A percentile compares a stretch with the other conserved stretches of the same genome.
Conservation (phyloP, 2,113 vertebrate species). For the Myxocyprinus asiaticus region DNA sequence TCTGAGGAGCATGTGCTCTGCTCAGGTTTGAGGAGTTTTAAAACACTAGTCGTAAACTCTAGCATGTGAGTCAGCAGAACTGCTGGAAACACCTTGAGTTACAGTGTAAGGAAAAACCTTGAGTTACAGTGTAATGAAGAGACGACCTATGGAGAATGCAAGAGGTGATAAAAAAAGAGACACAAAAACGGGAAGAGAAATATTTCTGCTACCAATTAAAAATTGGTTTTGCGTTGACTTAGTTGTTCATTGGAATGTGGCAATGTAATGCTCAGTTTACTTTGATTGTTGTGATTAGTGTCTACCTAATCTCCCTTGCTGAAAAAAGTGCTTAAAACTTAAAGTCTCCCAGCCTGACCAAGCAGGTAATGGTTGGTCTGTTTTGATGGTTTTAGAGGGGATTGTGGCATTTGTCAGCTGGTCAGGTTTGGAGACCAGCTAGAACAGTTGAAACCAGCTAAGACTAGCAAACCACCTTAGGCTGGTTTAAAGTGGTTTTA, state of each 20-base stretch:
- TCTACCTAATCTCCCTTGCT: neutral
- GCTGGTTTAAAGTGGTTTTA: no score
- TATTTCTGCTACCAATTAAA: neutral
- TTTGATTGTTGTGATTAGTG: neutral
- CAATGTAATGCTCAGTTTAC: neutral
- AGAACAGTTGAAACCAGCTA: no score
- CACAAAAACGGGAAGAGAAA: neutral
- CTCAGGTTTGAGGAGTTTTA: neutral
- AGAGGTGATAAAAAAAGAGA: neutral
- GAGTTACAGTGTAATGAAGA: neutral
- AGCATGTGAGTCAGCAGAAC: constrained; percentile 5
- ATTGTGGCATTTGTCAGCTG: no score
- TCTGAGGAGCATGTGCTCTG: neutral
- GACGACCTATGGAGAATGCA: neutral
- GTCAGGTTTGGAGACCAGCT: no score
- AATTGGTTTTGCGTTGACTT: neutral
- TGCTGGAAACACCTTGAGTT: neutral
- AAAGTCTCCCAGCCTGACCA: no score
- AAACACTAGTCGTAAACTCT: constrained; percentile 1
- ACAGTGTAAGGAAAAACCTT: neutral
- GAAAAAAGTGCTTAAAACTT: neutral
- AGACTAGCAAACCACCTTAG: no score
- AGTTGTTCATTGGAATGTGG: neutral
- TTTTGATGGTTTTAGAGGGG: no score
- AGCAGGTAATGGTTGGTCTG: no score